Conservation (phyloP, 2,888 invertebrate species). For the Sepioteuthis lessoniana region DNA sequence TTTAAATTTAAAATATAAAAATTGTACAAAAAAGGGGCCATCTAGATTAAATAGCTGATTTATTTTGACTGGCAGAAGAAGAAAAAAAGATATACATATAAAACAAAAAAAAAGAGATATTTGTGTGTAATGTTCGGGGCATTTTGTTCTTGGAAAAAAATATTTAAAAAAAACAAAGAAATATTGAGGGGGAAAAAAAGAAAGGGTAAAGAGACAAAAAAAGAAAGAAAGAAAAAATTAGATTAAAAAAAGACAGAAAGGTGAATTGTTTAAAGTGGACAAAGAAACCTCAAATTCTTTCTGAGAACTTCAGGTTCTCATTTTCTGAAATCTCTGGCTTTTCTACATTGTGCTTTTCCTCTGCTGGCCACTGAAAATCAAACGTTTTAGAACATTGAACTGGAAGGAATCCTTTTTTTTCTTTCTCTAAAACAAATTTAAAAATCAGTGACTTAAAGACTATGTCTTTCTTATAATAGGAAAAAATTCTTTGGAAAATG, state of each 20-base stretch:
- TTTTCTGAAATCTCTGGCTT: not conserved
- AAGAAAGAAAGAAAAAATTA: not conserved
- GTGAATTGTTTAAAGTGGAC: not conserved
- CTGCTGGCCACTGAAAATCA: constrained; percentile 13
- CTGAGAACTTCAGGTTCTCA: not conserved
- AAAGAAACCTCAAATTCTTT: not conserved
- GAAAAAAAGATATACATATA: not conserved
- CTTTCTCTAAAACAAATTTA: not conserved
- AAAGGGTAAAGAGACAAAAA: not conserved
- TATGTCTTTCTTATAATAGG: not conserved
- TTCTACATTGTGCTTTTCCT: not conserved
- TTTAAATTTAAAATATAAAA: constrained; percentile 8
- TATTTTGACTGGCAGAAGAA: not conserved
- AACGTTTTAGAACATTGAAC: constrained; percentile 2
- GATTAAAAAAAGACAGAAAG: not conserved
- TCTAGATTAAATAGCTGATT: constrained; percentile 33
- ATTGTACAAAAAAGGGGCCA: constrained; percentile 24
- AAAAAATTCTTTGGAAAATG: not conserved
- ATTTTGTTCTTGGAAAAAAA: not conserved
- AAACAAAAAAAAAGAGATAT: not conserved
- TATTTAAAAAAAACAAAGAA: not conserved
- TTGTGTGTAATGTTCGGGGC: constrained; percentile 17
- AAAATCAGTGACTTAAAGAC: no score
- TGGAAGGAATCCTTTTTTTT: not conserved
- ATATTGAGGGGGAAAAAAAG: not conserved